Conservation (phyloP, 2,888 invertebrate genomes). For the Pedicia rivosa region DNA sequence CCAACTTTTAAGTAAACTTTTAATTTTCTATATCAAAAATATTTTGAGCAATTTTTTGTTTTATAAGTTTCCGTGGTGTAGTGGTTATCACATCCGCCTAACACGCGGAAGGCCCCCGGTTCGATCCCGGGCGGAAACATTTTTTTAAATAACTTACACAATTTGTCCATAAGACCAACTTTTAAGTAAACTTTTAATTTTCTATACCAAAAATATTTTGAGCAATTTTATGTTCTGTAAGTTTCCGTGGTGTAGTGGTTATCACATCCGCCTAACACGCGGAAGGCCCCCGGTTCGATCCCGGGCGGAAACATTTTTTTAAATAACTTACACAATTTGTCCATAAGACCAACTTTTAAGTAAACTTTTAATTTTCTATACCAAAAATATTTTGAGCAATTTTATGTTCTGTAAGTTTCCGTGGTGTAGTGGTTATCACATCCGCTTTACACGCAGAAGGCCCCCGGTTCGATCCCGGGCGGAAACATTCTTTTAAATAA, state of each 20-base stretch:
- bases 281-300: constrained; percentile 29
- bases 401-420: too few relatives aligned
- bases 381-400: too few relatives aligned
- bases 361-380: too few relatives aligned
- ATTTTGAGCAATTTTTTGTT: too few relatives aligned
- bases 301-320: constrained; percentile 23
- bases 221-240: too few relatives aligned
- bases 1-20: too few relatives aligned
- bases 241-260: constrained; percentile 30
- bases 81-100: constrained; percentile 28
- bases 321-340: too few relatives aligned
- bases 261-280: constrained; percentile 28
- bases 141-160: constrained; percentile 5
- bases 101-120: constrained; percentile 28
- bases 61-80: constrained; percentile 28
- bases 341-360: too few relatives aligned
- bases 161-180: too few relatives aligned
- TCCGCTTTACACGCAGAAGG: constrained; percentile 28
- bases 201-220: too few relatives aligned
- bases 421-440: constrained; percentile 29
- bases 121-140: constrained; percentile 28
- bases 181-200: too few relatives aligned
- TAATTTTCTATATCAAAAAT: too few relatives aligned
- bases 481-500: constrained; percentile 18
- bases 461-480: constrained; percentile 29